These are phyloP conservation scores for Bombus terrestris DNA, from an alignment of 1,140 invertebrate genomes.

Conservation along the genomic window DNA sequence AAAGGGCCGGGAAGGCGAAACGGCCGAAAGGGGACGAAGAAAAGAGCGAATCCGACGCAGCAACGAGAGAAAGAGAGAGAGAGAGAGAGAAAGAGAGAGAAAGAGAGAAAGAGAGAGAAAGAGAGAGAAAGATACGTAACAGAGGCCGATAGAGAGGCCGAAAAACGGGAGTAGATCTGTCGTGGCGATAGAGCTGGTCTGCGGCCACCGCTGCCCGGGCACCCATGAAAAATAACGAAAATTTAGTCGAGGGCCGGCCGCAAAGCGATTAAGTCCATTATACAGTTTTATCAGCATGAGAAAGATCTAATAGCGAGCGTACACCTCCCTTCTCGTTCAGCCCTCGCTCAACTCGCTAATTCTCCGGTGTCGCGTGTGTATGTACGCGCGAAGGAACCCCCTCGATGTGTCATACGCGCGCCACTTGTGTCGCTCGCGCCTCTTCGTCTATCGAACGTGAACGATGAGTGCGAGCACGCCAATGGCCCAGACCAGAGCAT, in stretches of 20 bases:
- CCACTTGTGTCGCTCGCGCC: conserved; percentile 57
- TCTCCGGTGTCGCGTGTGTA: conserved; percentile 50
- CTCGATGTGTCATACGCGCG: conserved; percentile 80
- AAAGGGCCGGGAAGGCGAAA: conserved; percentile 56
- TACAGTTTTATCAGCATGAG: conserved; percentile 82
- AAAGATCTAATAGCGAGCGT: conserved; percentile 80
- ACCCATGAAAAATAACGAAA: conserved; percentile 82
- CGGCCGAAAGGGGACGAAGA: conserved; percentile 22
- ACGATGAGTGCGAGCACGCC: background rate
- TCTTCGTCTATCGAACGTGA: conserved; percentile 40
- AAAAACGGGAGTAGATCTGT: conserved; percentile 62
- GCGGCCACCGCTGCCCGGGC: conserved; percentile 63
- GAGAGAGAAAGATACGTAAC: background rate
- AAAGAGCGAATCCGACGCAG: background rate
- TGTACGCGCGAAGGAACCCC: conserved; percentile 48
- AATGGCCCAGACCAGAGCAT: background rate
- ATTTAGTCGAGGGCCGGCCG: conserved; percentile 76
- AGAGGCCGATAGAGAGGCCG: conserved; percentile 36
- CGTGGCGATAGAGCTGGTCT: conserved; percentile 64
- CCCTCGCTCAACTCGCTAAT: conserved; percentile 55
- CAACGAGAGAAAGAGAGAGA: background rate
- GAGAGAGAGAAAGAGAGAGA: background rate
- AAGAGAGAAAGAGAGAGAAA: background rate
- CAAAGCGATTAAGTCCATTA: conserved; percentile 82
- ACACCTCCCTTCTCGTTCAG: conserved; percentile 34